A percentile compares a stretch with the other conserved stretches of the same genome.
phyloP scores from a whole-genome alignment of 2,113 vertebrate genomes.

The Ceyx cyanopectus region DNA sequence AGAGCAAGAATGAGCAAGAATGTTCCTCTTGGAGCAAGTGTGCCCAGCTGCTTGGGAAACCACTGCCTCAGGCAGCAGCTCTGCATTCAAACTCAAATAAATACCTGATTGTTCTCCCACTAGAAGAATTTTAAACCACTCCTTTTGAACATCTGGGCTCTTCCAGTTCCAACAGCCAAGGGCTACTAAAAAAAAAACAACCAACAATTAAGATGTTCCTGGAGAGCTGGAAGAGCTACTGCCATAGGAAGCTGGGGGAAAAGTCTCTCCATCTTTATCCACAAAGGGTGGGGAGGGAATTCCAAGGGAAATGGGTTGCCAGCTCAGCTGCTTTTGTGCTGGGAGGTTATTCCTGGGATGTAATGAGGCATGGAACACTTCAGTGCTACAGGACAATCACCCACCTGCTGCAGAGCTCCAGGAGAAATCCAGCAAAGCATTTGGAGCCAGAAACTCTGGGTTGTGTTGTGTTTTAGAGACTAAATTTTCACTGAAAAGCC shows the following conservation, averaged over 20 bases:
- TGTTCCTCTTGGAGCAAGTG: not conserved
- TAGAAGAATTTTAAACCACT: not conserved
- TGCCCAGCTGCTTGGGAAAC: not conserved
- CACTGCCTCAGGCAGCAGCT: not conserved
- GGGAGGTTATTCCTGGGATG: not conserved
- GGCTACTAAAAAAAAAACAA: not conserved
- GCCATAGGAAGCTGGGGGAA: not conserved
- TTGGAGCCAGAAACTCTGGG: not conserved
- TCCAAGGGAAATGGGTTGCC: not conserved
- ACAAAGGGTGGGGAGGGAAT: constrained; percentile 23
- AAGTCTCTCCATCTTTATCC: not conserved
- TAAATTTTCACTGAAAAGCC: not conserved
- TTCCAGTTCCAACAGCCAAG: not conserved
- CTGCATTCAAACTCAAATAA: not conserved
- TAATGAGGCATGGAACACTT: constrained; percentile 40
- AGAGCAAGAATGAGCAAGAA: not conserved
- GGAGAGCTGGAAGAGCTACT: not conserved
- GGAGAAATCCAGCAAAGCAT: not conserved
- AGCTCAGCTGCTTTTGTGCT: constrained; percentile 38
- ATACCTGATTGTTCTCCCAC: not conserved
- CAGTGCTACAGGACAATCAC: not conserved
- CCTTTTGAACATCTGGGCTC: not conserved
- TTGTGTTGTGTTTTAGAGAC: not conserved
- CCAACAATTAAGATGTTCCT: not conserved
- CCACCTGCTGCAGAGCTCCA: not conserved